Evolutionary conservation across 37 sponge, comb jelly and placozoan genomes (phyloP).

Genomic region (Diacarnus erythraeanus): DNA sequence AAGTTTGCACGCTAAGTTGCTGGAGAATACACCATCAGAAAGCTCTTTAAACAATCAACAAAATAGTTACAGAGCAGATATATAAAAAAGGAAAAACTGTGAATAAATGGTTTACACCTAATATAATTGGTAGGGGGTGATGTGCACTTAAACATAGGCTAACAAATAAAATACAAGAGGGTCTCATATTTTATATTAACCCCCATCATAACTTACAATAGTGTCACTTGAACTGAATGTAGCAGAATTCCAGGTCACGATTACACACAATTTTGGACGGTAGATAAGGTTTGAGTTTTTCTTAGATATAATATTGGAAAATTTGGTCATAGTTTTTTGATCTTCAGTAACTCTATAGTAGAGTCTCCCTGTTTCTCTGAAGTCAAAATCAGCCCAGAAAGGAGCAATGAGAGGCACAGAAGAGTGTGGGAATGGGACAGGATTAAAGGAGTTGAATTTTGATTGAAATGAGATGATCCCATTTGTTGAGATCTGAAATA

Average conservation of each 20-base stretch:
- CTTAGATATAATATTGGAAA: background rate
- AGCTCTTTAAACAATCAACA: too few relatives aligned
- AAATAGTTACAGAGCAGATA: too few relatives aligned
- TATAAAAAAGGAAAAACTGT: too few relatives aligned
- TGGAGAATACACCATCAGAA: too few relatives aligned
- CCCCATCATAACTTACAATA: too few relatives aligned
- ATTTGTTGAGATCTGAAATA: slow-evolving; percentile 10
- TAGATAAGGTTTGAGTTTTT: background rate
- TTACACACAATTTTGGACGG: background rate
- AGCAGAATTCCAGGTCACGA: background rate
- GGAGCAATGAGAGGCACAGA: background rate
- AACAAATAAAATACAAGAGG: too few relatives aligned
- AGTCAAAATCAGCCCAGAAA: background rate
- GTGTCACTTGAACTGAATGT: background rate
- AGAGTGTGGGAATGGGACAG: background rate
- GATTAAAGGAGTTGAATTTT: background rate
- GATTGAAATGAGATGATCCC: slow-evolving; percentile 6
- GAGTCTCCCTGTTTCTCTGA: background rate
- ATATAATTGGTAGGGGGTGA: too few relatives aligned
- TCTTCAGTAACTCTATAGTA: background rate
- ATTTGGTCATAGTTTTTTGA: background rate
- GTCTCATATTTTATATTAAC: too few relatives aligned
- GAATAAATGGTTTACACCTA: too few relatives aligned
- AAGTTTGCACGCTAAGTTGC: too few relatives aligned
- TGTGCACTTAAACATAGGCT: too few relatives aligned